Evolutionary conservation across 2,888 invertebrate species (phyloP).

Genomic region (Ethmia dodecea): DNA sequence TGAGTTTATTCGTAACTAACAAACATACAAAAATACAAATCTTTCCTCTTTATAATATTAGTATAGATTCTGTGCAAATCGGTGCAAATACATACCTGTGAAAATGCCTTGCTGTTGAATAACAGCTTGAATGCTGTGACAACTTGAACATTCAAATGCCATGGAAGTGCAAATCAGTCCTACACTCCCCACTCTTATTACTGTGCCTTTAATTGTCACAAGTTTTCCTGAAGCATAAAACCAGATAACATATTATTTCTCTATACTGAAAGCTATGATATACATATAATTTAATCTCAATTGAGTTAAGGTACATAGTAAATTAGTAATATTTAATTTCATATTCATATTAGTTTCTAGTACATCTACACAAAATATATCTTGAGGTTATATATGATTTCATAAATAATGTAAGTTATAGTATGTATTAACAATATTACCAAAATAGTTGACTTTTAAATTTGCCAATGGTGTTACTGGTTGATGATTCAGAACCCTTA

Average conservation of each 20-base stretch:
- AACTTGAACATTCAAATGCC: slow-evolving; percentile 86
- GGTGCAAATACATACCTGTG: slow-evolving; percentile 60
- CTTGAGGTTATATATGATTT: neutral
- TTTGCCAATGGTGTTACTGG: slow-evolving; percentile 82
- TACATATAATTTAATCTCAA: too few species aligned
- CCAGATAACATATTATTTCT: too few species aligned
- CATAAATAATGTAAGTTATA: too few species aligned
- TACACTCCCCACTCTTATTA: slow-evolving; percentile 87
- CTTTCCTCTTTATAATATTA: too few species aligned
- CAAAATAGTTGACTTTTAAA: slow-evolving; percentile 85
- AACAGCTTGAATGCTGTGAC: slow-evolving; percentile 81
- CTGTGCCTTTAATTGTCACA: slow-evolving; percentile 89
- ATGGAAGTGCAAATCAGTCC: slow-evolving; percentile 86
- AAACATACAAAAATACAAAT: too few species aligned
- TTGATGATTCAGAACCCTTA: slow-evolving; percentile 74
- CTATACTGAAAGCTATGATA: too few species aligned
- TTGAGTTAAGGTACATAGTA: too few species aligned
- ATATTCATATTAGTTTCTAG: too few species aligned
- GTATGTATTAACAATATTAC: too few species aligned
- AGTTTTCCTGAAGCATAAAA: slow-evolving; percentile 84
- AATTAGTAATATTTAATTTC: too few species aligned
- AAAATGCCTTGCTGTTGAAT: slow-evolving; percentile 78
- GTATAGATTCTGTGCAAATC: too few species aligned
- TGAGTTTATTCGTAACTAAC: too few species aligned
- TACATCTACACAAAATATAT: slow-evolving; percentile 5